These are phyloP conservation scores for Channallabes apus DNA, from an alignment of 2,797 vertebrate species.

Conservation along the genomic window DNA sequence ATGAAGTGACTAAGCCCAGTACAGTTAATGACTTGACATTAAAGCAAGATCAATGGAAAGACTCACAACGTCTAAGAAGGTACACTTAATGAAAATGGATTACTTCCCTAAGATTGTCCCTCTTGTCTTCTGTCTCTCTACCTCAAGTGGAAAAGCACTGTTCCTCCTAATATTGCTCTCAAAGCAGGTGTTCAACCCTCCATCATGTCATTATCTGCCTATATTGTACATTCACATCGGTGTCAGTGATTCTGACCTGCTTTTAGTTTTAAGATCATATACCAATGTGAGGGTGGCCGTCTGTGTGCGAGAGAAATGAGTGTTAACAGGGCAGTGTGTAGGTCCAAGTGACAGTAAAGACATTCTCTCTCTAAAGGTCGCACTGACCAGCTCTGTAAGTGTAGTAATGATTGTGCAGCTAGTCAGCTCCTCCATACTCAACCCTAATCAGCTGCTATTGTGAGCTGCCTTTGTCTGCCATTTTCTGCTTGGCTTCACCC, in stretches of 20 bases:
- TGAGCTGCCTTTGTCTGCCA: slow-evolving; percentile 32
- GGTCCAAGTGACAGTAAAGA: slow-evolving; percentile 35
- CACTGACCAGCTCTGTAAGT: slow-evolving; percentile 41
- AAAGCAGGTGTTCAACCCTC: background rate
- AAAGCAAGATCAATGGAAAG: slow-evolving; percentile 69
- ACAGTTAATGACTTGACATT: slow-evolving; percentile 74
- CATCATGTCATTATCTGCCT: background rate
- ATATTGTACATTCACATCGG: background rate
- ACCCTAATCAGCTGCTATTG: slow-evolving; percentile 57
- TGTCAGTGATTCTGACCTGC: background rate
- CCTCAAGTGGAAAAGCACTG: slow-evolving; percentile 30
- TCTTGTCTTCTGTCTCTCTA: slow-evolving; percentile 40
- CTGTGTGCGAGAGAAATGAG: background rate
- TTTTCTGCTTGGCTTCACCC: slow-evolving; percentile 65
- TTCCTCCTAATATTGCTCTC: slow-evolving; percentile 42
- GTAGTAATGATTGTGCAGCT: slow-evolving; percentile 42
- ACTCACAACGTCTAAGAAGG: slow-evolving; percentile 67
- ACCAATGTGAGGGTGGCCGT: background rate
- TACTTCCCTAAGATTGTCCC: slow-evolving; percentile 72
- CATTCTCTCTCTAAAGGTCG: slow-evolving; percentile 33
- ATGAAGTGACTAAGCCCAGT: slow-evolving; percentile 51
- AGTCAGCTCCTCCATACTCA: slow-evolving; percentile 37
- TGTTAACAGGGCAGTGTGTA: slow-evolving; percentile 17
- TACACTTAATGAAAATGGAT: slow-evolving; percentile 74
- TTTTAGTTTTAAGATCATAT: background rate